Base-by-base conservation (phyloP, 2,797 vertebrate genomes). In the Chiroxiphia lanceolata region DNA sequence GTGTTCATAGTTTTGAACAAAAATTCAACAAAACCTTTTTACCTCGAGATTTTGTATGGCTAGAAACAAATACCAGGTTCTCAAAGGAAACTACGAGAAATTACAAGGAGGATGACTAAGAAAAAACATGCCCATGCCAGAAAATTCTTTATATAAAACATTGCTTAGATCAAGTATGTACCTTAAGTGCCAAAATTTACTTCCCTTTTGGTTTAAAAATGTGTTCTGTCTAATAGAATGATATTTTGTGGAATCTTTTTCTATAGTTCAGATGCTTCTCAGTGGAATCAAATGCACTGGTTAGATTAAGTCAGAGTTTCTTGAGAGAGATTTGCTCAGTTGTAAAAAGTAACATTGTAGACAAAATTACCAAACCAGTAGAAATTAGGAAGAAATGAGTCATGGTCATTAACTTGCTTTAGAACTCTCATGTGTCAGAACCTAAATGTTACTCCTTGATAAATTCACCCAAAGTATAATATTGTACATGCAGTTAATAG, bases 341-440 rank as follows among this genome's bases (percentile, higher is more conserved):
- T 89, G 14, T 54, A 64, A 77, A 89, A 82, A 70, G 86, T 67
- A 87, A 83, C 29, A 68, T 53, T 60, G 22, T 36, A 61, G 50
- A 80, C 23, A 70, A 70, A 92, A 82, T 85, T 92, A 83, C 38
- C 56, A 88, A 95, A 89, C 44, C 14, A 40, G 74, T 59, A 93
- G 87, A 97, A 97, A 96, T 91, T 71, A 90, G 85, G 89, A 92
- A 94, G 88, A 81, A 90, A 79, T 94, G 48, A 96, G 74, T 87
- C 91, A 93, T 45, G 21, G 75, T 83, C 84, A 93, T 79, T 89
- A 92, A 94, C 83, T 95, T 65, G 20, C 79, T 96, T 53, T 67
- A 81, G 76, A 63, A 96, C 63, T 91, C 75, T 84, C 42, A 33
- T 88, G 74, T 69, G 71, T 93, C 93, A 97, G 63, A 94, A 84